Conservation (phyloP, 92 coral and sea anemone genomes). For the Ricordea florida region DNA sequence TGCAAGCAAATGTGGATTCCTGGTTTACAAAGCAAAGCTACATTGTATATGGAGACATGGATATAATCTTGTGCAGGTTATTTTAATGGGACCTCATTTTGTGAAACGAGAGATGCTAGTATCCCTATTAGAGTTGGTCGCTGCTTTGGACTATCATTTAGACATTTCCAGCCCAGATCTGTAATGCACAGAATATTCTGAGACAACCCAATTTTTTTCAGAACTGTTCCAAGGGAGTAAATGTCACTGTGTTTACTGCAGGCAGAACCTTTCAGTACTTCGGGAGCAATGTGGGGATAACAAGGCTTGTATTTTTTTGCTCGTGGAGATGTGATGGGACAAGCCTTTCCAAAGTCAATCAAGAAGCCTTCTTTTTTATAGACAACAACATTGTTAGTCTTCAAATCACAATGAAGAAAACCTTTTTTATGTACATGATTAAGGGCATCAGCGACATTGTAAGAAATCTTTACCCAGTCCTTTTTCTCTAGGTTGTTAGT, state of each 20-base stretch:
- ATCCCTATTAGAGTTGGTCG: slow-evolving; percentile 17
- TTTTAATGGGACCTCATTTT: background rate
- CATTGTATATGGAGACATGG: too few relatives aligned
- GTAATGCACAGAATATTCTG: background rate
- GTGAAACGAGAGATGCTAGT: background rate
- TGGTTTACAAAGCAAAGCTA: too few relatives aligned
- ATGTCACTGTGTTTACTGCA: slow-evolving; percentile 18
- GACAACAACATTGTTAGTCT: slow-evolving; percentile 34
- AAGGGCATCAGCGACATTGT: slow-evolving; percentile 58
- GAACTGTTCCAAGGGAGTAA: slow-evolving; percentile 30
- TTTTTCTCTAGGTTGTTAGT: background rate
- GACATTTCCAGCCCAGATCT: background rate
- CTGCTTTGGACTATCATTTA: background rate
- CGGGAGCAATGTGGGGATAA: slow-evolving; percentile 47
- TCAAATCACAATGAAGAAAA: slow-evolving; percentile 40
- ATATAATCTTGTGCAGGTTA: too few relatives aligned
- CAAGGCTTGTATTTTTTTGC: slow-evolving; percentile 25
- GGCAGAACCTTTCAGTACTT: slow-evolving; percentile 31
- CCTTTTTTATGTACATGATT: slow-evolving; percentile 36
- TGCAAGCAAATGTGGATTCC: too few relatives aligned
- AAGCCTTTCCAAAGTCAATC: slow-evolving; percentile 55
- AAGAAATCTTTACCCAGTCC: slow-evolving; percentile 27
- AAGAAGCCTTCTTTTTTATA: slow-evolving; percentile 44
- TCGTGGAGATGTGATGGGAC: slow-evolving; percentile 21
- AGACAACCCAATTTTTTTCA: slow-evolving; percentile 8